These are phyloP conservation scores for Brachionus angularis DNA, from an alignment of 1,140 invertebrate species.

Conservation along the genomic window DNA sequence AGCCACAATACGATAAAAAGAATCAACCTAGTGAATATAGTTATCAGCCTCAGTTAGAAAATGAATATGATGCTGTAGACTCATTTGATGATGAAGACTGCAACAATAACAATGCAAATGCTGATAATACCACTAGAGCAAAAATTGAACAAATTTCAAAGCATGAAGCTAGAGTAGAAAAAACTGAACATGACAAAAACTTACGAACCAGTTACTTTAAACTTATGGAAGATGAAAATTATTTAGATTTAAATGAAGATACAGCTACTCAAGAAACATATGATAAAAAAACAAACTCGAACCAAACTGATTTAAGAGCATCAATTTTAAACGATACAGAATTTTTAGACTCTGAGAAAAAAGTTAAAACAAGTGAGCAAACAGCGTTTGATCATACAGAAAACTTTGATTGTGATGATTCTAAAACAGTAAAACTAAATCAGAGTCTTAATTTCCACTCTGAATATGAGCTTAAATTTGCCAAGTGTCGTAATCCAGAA, in stretches of 20 bases:
- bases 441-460: constrained; percentile 8
- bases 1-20: neutral
- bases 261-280: neutral
- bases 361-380: constrained; percentile 22
- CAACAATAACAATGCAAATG: no score
- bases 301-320: neutral
- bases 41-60: neutral
- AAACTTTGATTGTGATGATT: neutral
- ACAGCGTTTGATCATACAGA: constrained; percentile 18
- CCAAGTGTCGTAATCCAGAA: constrained; percentile 3
- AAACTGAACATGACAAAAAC: constrained; percentile 7
- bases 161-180: neutral
- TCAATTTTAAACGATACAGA: constrained; percentile 5
- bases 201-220: constrained; percentile 26
- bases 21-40: no score
- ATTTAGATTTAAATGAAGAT: constrained; percentile 29
- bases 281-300: neutral
- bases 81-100: neutral
- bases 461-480: constrained; percentile 35
- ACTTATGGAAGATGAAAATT: constrained; percentile 16
- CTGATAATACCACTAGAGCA: no score
- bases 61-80: constrained; percentile 32
- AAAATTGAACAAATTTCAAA: no score
- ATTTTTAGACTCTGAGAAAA: constrained; percentile 3
- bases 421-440: neutral